Evolutionary conservation across 2,797 vertebrate genomes (phyloP), one percentile per base, ranked within the genome.

Genomic region (Gallinago solitaria): DNA sequence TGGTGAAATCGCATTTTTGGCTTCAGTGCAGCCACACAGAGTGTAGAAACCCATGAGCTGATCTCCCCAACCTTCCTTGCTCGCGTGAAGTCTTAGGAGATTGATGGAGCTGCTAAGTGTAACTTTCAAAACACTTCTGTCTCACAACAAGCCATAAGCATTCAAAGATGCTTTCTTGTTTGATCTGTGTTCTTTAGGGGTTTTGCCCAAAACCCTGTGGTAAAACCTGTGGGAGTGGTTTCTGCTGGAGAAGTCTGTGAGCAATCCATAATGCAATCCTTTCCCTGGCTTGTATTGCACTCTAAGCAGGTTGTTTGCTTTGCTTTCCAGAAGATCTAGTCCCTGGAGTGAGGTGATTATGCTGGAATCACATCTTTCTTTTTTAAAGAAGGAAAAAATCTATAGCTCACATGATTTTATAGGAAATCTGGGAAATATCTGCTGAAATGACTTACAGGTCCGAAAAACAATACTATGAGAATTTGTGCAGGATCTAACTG

Each of bases 381-480:
- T 86, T 70, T 75, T 57, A 50, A 81, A 71, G 12, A 45, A 90
- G 90, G 28, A 77, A 85, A 87, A 71, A 78, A 45, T 89, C 88
- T 93, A 54, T 82, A 81, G 24, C n/a, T 84, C 35, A 41, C n/a
- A 53, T 28, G 53, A 91, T 80, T 94, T 93, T 87, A 87, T 48
- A 75, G 78, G 60, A 91, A 94, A 93, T 89, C 64, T 89, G 81
- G 60, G 78, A 93, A 92, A 83, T 77, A 80, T 39, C 78, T 87
- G 7, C 60, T 87, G 81, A 89, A 93, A 85, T 74, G 4, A 74
- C 64, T 91, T 91, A 71, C 51, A 71, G 57, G 27, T 64, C 60
- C 64, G 6, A 24, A 76, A 77, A 63, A 28, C 19, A 59, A 12
- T 30, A n/a, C 18, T 6, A 12, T 4, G 30, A 33, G 21, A 77